Base-by-base conservation (phyloP, 2,113 vertebrate species). In the Myiagra hebetior region DNA sequence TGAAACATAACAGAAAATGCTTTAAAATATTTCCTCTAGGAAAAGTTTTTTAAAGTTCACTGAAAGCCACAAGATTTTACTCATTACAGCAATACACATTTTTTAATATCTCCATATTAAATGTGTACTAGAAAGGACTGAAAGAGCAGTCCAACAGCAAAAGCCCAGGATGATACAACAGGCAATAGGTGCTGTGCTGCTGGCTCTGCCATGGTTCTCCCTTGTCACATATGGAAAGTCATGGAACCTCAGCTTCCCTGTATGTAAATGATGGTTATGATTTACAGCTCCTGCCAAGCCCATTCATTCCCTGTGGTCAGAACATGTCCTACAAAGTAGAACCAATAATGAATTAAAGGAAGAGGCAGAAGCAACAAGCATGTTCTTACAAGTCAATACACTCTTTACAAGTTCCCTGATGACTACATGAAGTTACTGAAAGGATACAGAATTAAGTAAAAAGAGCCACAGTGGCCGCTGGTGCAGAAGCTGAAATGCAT, bases 381-480 rank as follows among this genome's bases (percentile, higher is more conserved):
- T 21, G 72, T 49, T 86, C 72, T 75, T 77, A 24, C 55, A 88
- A 77, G 93, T 92, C 95, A 84, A 68, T 93, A 72, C 26, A 52
- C 31, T 52, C 85, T 72, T 93, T 92, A 93, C 79, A 95, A 90
- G 68, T 59, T 94, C 64, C 68, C 89, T 92, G 93, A 95, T 86
- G 87, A 75, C 82, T 88, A 86, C 76, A 76, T 41, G 59, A 86
- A 91, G 75, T 62, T 94, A 64, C 83, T 93, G 87, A 95, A 91
- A 93, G 30, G 82, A 67, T 56, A 52, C 0, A 24, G 82, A 94
- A 94, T 93, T 78, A 95, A 94, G 70, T 49, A 76, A 92, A 89
- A 95, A 83, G 82, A 0, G 0, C 49, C 68, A 28, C 64, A 14
- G 82, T 67, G 79, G 39, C 60, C 93, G 2, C 56, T 92, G 2